Evolutionary conservation across 2,797 vertebrate genomes (phyloP), one percentile per base, ranked within the genome.

Genomic region (Macrochelys suwanniensis): DNA sequence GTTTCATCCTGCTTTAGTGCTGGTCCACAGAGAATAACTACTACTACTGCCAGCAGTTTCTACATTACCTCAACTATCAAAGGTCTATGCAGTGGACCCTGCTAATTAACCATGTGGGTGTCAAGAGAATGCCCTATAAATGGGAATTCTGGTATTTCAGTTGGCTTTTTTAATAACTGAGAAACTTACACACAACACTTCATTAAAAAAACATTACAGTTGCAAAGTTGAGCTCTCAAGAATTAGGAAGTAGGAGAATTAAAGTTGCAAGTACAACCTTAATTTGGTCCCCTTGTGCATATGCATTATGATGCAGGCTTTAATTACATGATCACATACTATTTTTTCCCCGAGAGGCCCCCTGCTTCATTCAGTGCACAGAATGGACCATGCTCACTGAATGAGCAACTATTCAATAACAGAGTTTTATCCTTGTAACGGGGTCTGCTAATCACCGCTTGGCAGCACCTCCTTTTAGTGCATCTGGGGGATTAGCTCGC

Each of bases 191-290:
- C 17, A n/a, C 82, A 65, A 37, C 11, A 8, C 2, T 57, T 11
- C 25, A 51, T 42, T 13, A 81, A 51, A 80, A 42, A 54, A 25
- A 16, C 5, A 11, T 33, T 47, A 33, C 61, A 0, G 4, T 80
- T 92, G 19, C 84, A 71, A 80, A 95, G 81, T 5, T 6, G 33
- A 71, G 42, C 10, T 23, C 2, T 2, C 77, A 71, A 9, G 19
- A 88, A 31, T 50, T 28, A 88, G 33, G 16, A 83, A 15, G 6
- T 53, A 8, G 9, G 0, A 0, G 42, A 12, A 37, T 68, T 68
- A 81, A 87, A 4, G 42, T 89, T 89, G 2, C 74, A 31, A n/a
- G 49, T 23, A n/a, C 16, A 59, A 47, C 82, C 89, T 76, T 8
- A 6, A 6, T 94, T 92, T 61, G 15, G 13, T 33, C 59, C 31